Conservation (phyloP, 2,797 vertebrate genomes). For the Gila robusta region DNA sequence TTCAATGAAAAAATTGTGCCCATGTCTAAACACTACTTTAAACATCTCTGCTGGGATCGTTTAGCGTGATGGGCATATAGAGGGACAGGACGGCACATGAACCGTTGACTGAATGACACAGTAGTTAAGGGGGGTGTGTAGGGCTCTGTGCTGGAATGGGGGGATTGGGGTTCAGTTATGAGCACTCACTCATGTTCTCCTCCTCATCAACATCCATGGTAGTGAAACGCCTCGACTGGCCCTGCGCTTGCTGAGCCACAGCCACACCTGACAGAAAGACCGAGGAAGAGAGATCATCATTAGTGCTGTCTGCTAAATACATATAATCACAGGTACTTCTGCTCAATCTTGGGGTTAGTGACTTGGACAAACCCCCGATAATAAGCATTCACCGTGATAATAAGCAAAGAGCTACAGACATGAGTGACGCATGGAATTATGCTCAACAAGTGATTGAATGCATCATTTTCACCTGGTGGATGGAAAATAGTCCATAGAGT, state of each 20-base stretch:
- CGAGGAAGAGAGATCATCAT: background rate
- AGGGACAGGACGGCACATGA: background rate
- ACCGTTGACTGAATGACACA: constrained; percentile 1
- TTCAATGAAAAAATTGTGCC: background rate
- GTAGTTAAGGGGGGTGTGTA: background rate
- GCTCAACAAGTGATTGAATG: background rate
- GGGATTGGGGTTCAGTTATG: constrained; percentile 34
- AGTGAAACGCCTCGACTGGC: constrained; percentile 78
- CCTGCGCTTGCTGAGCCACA: constrained; percentile 77
- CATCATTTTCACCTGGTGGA: background rate
- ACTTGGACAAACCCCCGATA: background rate
- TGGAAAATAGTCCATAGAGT: background rate
- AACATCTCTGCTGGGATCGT: background rate
- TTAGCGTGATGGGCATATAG: background rate
- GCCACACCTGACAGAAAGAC: constrained; percentile 81
- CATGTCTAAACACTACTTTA: background rate
- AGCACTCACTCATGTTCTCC: constrained; percentile 97
- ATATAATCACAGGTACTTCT: background rate
- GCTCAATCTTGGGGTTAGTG: background rate
- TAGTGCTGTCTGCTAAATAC: background rate
- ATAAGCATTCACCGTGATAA: background rate
- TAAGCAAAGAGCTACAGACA: background rate
- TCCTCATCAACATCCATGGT: constrained; percentile 94
- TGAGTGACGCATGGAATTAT: background rate
- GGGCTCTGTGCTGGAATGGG: constrained; percentile 21